A percentile compares a stretch with the other conserved stretches of the same genome.
These are phyloP conservation scores for Crotalus helleri DNA, from an alignment of 2,113 vertebrate genomes.

Conservation along the genomic window DNA sequence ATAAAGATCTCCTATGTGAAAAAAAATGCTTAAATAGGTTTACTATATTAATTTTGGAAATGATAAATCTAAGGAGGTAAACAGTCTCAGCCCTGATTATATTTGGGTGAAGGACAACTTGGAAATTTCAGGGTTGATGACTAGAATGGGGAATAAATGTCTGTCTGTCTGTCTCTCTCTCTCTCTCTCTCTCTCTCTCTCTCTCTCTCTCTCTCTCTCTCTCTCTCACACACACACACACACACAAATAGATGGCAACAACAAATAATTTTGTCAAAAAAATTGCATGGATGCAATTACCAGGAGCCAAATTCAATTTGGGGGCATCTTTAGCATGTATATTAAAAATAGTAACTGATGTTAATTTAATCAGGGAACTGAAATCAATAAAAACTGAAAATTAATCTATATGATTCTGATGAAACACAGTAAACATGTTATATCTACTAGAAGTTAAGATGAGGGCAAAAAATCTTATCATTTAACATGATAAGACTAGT, in stretches of 20 bases:
- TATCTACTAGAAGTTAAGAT: background rate
- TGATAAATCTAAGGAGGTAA: background rate
- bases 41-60: background rate
- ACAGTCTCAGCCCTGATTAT: background rate
- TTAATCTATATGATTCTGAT: background rate
- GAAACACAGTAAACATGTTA: background rate
- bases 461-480: background rate
- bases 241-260: background rate
- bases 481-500: background rate
- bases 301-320: background rate
- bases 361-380: background rate
- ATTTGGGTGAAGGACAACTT: background rate
- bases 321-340: background rate
- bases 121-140: background rate
- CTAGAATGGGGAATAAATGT: background rate
- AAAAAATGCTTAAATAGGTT: background rate
- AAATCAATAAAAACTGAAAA: background rate
- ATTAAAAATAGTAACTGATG: background rate
- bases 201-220: background rate
- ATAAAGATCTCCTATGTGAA: background rate
- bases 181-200: background rate
- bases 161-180: too few relatives aligned
- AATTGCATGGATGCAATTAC: background rate
- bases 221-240: background rate
- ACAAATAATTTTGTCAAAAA: background rate